Evolutionary conservation across 2,888 invertebrate species (phyloP).

Genomic region (Antheraea yamamai): DNA sequence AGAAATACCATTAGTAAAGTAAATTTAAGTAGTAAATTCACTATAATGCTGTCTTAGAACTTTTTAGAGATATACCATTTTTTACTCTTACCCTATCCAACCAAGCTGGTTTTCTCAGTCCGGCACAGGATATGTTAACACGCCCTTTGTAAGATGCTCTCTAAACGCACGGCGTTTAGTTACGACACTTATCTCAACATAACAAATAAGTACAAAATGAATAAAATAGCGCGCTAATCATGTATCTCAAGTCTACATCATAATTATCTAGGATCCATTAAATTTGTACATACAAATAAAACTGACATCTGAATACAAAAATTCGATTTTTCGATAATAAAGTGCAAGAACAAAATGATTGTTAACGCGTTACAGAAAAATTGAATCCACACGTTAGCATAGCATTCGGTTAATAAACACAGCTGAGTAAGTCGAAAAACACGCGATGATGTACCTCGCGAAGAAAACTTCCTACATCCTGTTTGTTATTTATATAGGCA

Average conservation of each 20-base stretch:
- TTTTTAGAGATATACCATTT: background rate
- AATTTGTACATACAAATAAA: background rate
- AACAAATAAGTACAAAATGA: background rate
- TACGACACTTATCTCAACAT: background rate
- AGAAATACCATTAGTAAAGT: too few relatives aligned
- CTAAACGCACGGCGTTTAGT: background rate
- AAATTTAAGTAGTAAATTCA: background rate
- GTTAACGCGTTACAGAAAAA: background rate
- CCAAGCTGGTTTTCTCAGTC: background rate
- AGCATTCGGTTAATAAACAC: background rate
- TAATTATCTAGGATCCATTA: background rate
- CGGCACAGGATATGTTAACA: background rate
- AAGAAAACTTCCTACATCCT: slow-evolving; percentile 72
- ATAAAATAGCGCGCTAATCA: background rate
- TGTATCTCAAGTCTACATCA: background rate
- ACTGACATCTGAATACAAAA: background rate
- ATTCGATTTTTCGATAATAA: background rate
- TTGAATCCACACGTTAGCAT: background rate
- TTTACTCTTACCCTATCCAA: background rate
- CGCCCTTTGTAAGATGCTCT: background rate
- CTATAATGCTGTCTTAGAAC: background rate
- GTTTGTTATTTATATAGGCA: slow-evolving; percentile 60
- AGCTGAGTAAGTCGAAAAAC: background rate
- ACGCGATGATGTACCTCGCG: slow-evolving; percentile 31
- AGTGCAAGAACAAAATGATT: background rate